Percentiles rank a stretch among this genome's conserved stretches.
Evolutionary conservation across 2,888 invertebrate genomes (phyloP).

Genomic region (Pardosa pseudoannulata): DNA sequence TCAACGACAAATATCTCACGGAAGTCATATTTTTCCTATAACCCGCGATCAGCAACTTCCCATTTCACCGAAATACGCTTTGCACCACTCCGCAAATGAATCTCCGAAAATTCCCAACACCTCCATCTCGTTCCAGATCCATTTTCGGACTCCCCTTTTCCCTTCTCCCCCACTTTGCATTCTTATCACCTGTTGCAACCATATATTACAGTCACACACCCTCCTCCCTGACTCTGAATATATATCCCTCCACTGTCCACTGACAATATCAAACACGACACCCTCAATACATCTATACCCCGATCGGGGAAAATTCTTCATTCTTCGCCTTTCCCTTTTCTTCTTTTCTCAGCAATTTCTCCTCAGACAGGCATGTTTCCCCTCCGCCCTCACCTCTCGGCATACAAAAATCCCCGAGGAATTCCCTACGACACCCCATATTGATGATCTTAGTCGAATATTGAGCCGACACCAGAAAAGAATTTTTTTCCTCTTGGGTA

Average conservation of each 20-base stretch:
- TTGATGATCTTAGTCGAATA: neutral
- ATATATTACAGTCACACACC: neutral
- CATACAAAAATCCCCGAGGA: constrained; percentile 2
- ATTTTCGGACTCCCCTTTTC: neutral
- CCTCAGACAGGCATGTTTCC: neutral
- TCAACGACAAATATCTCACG: no score
- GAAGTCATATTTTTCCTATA: no score
- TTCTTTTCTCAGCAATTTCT: neutral
- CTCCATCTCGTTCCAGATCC: neutral
- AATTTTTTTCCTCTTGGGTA: neutral
- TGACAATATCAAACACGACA: neutral
- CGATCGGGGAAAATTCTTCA: neutral
- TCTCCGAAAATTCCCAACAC: neutral
- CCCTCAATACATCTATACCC: neutral
- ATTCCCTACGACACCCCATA: constrained; percentile 3
- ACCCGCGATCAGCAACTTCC: no score
- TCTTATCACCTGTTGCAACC: neutral
- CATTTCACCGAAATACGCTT: no score
- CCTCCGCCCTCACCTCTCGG: neutral
- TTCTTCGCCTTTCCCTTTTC: neutral
- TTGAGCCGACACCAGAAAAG: neutral
- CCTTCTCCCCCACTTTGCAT: neutral
- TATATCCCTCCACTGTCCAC: neutral
- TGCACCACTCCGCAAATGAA: neutral
- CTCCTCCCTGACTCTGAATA: neutral